Evolutionary conservation across 2,888 invertebrate genomes (phyloP), one percentile per base, ranked within the genome.

Genomic region (Cloeon dipterum): DNA sequence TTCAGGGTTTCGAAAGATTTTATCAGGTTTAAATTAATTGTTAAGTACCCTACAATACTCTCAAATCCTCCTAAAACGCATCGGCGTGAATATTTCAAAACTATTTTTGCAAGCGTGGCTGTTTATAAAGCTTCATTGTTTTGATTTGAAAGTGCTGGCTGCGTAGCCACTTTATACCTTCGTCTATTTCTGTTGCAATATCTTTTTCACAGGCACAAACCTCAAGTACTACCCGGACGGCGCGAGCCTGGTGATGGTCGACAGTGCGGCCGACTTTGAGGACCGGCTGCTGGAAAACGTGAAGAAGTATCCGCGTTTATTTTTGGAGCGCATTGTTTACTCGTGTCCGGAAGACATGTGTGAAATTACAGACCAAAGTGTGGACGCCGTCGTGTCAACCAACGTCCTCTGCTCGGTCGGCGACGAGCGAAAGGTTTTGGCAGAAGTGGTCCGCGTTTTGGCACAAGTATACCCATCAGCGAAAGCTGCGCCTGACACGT

Each of bases 151-250:
- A n/a, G n/a, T n/a, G n/a, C n/a, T n/a, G n/a, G n/a, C n/a, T n/a
- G n/a, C n/a, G n/a, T n/a, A n/a, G n/a, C n/a, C n/a, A n/a, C n/a
- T n/a, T n/a, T n/a, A n/a, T n/a, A n/a, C n/a, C n/a, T n/a, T n/a
- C n/a, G n/a, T n/a, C n/a, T n/a, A n/a, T n/a, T n/a, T n/a, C n/a
- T n/a, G n/a, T n/a, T n/a, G n/a, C n/a, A n/a, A n/a, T n/a, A n/a
- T n/a, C n/a, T n/a, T n/a, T n/a, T n/a, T n/a, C n/a, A n/a, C n/a
- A 38, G 38, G 38, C 5, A 25, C 38, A 4, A 38, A 38, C 18
- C 32, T 38, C 16, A 38, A 26, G 19, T 38, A 34, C 17, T 38
- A 20, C 13, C 38, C 38, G n/a, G 34, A 38, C 25, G 20, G 32
- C 11, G 26, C 34, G n/a, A 13, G 26, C 2, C 19, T 38, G 5